phyloP scores from a whole-genome alignment of 2,888 invertebrate species.

The Perdita meconis region DNA sequence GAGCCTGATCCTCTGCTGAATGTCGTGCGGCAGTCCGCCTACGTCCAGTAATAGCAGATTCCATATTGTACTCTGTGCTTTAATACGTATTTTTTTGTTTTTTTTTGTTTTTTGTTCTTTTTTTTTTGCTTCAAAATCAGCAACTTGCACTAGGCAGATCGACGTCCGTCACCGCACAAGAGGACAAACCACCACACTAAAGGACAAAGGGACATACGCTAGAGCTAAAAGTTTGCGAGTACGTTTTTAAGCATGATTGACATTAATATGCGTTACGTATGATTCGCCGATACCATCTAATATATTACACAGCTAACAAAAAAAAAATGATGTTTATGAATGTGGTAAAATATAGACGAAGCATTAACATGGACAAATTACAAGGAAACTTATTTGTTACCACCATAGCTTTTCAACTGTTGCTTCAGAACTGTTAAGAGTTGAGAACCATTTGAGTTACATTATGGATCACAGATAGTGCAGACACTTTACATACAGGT shows the following conservation, averaged over 20 bases:
- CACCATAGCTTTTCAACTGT: not conserved
- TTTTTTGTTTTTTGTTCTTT: too few species aligned
- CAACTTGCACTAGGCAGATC: constrained; percentile 48
- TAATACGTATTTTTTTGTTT: constrained; percentile 35
- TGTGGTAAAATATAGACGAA: not conserved
- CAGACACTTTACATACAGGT: constrained; percentile 21
- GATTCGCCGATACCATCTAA: constrained; percentile 1
- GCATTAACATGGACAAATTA: constrained; percentile 15
- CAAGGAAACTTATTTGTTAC: not conserved
- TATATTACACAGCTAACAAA: constrained; percentile 4
- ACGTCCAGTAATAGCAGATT: constrained; percentile 86
- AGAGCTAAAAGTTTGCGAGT: constrained; percentile 40
- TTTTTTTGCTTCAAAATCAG: constrained; percentile 36
- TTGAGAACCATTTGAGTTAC: too few species aligned
- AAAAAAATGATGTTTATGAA: constrained; percentile 4
- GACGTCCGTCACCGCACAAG: constrained; percentile 49
- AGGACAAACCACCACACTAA: constrained; percentile 65
- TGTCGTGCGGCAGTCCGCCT: constrained; percentile 94
- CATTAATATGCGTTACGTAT: constrained; percentile 12
- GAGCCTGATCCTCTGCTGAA: constrained; percentile 98
- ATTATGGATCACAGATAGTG: not conserved
- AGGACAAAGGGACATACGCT: constrained; percentile 59
- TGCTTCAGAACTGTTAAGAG: not conserved
- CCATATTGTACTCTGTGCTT: constrained; percentile 73
- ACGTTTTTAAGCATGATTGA: constrained; percentile 36